Evolutionary conservation across 1,140 invertebrate genomes (phyloP), one percentile per base, ranked within the genome.

Genomic region (Drosophila subobscura): DNA sequence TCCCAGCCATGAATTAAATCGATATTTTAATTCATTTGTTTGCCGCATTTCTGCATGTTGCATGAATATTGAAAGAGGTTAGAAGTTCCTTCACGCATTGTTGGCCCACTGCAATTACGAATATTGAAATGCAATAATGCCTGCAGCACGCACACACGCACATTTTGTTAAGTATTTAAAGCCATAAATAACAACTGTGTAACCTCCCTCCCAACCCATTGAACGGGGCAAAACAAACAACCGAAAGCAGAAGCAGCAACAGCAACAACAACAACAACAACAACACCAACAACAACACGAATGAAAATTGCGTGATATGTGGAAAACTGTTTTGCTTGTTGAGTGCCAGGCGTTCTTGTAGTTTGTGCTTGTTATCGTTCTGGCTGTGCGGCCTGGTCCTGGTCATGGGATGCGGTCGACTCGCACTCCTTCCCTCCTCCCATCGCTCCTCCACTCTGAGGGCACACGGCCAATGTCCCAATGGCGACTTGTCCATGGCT

Each of bases 261-360:
- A 56, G n/a, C n/a, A n/a, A n/a, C n/a, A n/a, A n/a, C 5, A 49
- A 2, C 25, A 16, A 12, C 37, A 49, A 14, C 23, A 61, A 14
- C 50, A n/a, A 37, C 45, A 59, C 42, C 49, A 77, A 64, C 53
- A 66, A 74, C 58, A 72, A 70, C 42, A 46, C 60, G 59, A 71
- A 71, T 63, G 64, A 61, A 77, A 80, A 77, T 80, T 81, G 80
- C 79, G 79, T 84, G 76, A 85, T 68, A 60, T 72, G 66, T 76
- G 71, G 66, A 86, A 86, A 85, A 73, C 77, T 77, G 81, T 86
- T 80, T 77, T 86, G 67, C 72, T 73, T 85, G 80, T 77, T 68
- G 64, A 76, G 72, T 59, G 76, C 60, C 56, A 63, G 55, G 46
- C 63, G 72, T 64, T 49, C 47, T 47, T 76, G 64, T 50, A 59